These are phyloP conservation scores for Adrianichthys oophorus DNA, from an alignment of 2,797 vertebrate species.

Conservation along the genomic window DNA sequence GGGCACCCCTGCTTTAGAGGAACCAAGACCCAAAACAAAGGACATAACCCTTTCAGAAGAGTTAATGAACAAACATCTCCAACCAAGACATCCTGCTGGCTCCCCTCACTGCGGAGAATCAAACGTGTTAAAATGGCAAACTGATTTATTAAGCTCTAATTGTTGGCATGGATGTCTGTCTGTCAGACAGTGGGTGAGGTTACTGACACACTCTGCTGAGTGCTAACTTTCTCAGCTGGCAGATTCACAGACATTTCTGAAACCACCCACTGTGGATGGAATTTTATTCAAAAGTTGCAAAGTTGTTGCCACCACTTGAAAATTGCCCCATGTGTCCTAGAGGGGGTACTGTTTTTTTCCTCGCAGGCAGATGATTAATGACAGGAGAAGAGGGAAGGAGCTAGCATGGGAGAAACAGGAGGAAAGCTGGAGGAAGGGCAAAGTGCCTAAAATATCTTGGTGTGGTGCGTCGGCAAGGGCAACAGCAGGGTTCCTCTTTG, in stretches of 20 bases:
- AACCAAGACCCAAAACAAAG: too few relatives aligned
- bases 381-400: conserved; percentile 17
- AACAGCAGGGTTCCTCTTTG: conserved; percentile 42
- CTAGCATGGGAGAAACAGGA: conserved; percentile 36
- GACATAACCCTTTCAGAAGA: conserved; percentile 4
- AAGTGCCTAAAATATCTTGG: conserved; percentile 79
- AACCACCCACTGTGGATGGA: conserved; percentile 59
- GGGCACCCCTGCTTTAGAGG: too few relatives aligned
- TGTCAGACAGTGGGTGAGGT: conserved; percentile 68
- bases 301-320: conserved; percentile 80
- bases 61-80: conserved; percentile 50
- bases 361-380: conserved; percentile 82
- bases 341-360: conserved; percentile 70
- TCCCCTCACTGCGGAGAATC: conserved; percentile 43
- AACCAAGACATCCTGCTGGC: conserved; percentile 47
- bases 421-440: conserved; percentile 36
- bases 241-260: conserved; percentile 56
- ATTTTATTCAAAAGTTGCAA: conserved; percentile 80
- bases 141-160: conserved; percentile 84
- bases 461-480: conserved; percentile 50
- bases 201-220: conserved; percentile 79
- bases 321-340: conserved; percentile 71
- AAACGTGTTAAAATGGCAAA: conserved; percentile 73
- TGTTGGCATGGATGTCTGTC: conserved; percentile 80
- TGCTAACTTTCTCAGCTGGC: conserved; percentile 81